Evolutionary conservation across 2,888 invertebrate species (phyloP), one percentile per base, ranked within the genome.

Genomic region (Parnassius glacialis): DNA sequence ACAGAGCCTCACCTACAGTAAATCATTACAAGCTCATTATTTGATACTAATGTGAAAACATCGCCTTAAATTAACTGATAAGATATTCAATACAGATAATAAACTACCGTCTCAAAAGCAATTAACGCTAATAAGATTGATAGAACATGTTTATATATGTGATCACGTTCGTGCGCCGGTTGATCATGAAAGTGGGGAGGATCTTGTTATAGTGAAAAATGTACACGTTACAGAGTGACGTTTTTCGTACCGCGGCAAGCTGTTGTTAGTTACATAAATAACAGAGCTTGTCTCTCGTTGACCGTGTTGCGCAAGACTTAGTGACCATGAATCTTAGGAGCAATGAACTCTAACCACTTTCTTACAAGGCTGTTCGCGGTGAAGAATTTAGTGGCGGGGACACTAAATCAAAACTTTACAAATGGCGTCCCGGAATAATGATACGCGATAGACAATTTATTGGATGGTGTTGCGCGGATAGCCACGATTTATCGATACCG

Each of bases 191-290:
- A 12, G 12, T 12, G 44, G 44, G 44, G 12, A 44, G 44, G 44
- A 44, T 44, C 12, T 44, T 3, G 12, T 52, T 34, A 42, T 51
- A 34, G 34, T 34, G 34, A 34, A 34, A 11, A 11, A 52, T 41
- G 50, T 54, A 60, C 1, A 20, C 10, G 13, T 42, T 54, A 25
- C 3, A 34, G 25, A 13, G 25, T 42, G 54, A 61, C 12, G 61
- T 34, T 42, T 34, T 34, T 34, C 34, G 34, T 12, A 13, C 13
- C 25, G 52, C 42, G 42, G 48, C 53, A 50, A 52, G 47, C 20
- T 52, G 42, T 34, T 51, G 57, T 34, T 25, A 12, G 58, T 63
- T 63, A 63, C 62, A 63, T 56, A 59, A 63, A 63, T 56, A 59
- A 63, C 58, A 55, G 25, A 43, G 45, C 43, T 47, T 48, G 53